Evolutionary conservation across 2,797 vertebrate genomes (phyloP), one percentile per base, ranked within the genome.

Genomic region (Sus cebifrons): DNA sequence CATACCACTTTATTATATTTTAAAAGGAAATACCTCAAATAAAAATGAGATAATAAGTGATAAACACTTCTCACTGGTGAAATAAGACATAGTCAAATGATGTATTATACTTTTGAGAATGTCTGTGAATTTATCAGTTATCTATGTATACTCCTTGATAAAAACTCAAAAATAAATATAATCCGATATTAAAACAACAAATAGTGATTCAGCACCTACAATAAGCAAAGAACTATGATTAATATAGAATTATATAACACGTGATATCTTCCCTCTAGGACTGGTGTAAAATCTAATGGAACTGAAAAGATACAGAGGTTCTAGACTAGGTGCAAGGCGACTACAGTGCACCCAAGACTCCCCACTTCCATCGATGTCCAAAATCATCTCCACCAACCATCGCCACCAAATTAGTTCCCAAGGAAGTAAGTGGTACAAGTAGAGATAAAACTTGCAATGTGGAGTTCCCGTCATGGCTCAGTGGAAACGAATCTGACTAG

Each of bases 21-120:
- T 88, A 54, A 96, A 89, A 67, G 13, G 5, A 96, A 88, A n/a
- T 85, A 21, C 52, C 52, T 67, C 62, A 90, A 77, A 44, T 60
- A 36, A 36, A 36, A 36, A 65, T 86, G 56, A 90, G 68, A 67
- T 74, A 62, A 65, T 18, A 82, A 58, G 27, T 44, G 6, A 89
- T 58, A 87, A 91, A 49, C 18, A 40, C 18, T 65, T 82, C 29
- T 49, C 20, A 58, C 5, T 58, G 17, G 70, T 49, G 25, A 96
- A 84, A 36, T 73, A 73, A 68, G 54, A 64, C 62, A 11, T 58
- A 49, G 20, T 58, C 23, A 84, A 78, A 60, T 14, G 12, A 65
- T n/a, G 4, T 56, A 3, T 44, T 91, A 1, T 36, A n/a, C 10
- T 84, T 93, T 88, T 78, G 44, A 84, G 29, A 32, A 88, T 71